These are phyloP conservation scores for Scaptomyza parva DNA, from an alignment of 2,888 invertebrate genomes.

Conservation along the genomic window DNA sequence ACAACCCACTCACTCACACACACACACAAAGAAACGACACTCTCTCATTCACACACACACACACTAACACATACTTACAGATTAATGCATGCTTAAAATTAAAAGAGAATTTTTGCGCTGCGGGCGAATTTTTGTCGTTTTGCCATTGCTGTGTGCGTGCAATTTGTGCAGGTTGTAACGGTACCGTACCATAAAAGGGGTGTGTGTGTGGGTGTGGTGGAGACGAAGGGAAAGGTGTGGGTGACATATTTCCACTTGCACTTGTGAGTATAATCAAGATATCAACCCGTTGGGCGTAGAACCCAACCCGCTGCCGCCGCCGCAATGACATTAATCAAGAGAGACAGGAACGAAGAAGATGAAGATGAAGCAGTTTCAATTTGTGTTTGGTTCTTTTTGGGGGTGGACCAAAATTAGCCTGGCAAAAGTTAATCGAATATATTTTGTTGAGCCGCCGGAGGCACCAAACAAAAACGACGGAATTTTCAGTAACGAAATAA, in stretches of 20 bases:
- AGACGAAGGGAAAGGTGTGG: not conserved
- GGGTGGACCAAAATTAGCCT: constrained; percentile 56
- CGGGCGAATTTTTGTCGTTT: constrained; percentile 57
- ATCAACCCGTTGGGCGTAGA: constrained; percentile 63
- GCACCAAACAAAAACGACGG: constrained; percentile 24
- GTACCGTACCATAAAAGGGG: not conserved
- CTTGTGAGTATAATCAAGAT: constrained; percentile 67
- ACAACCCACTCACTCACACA: constrained; percentile 21
- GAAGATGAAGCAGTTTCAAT: constrained; percentile 8
- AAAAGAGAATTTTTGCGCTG: constrained; percentile 51
- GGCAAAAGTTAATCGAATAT: constrained; percentile 63
- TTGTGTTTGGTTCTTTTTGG: constrained; percentile 7
- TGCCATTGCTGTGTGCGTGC: constrained; percentile 19
- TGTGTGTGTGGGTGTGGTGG: not conserved
- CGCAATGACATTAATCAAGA: constrained; percentile 59
- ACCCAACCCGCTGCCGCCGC: no score
- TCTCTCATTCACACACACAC: constrained; percentile 16
- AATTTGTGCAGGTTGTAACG: constrained; percentile 14
- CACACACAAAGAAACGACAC: constrained; percentile 10
- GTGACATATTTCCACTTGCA: constrained; percentile 65
- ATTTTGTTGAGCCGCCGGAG: constrained; percentile 24
- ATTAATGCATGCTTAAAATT: constrained; percentile 70
- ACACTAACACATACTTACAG: constrained; percentile 32
- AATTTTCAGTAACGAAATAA: constrained; percentile 10
- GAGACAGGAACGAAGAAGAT: not conserved